Percentiles rank a stretch among this genome's conserved stretches.
These are phyloP conservation scores for Drosophila anomalata DNA, from an alignment of 2,888 invertebrate species.

Conservation along the genomic window DNA sequence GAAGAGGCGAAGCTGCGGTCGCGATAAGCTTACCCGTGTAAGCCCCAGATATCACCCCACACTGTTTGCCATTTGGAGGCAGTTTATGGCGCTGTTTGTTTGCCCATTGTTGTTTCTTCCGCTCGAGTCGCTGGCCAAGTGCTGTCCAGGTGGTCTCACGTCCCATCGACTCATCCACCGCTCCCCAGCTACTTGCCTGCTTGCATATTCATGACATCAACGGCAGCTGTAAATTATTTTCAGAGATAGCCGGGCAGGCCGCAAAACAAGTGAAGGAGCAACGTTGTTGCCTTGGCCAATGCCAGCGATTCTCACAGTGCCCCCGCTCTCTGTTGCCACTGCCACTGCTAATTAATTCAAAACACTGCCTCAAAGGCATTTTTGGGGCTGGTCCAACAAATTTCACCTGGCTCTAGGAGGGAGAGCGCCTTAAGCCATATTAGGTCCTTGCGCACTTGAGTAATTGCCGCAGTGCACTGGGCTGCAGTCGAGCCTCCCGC, in stretches of 20 bases:
- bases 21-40: slow-evolving; percentile 25
- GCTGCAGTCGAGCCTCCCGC: slow-evolving; percentile 35
- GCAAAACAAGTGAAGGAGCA: slow-evolving; percentile 59
- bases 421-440: slow-evolving; percentile 60
- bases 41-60: slow-evolving; percentile 16
- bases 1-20: slow-evolving; percentile 44
- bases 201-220: slow-evolving; percentile 73
- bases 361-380: slow-evolving; percentile 76
- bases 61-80: slow-evolving; percentile 48
- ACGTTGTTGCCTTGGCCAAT: slow-evolving; percentile 23
- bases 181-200: slow-evolving; percentile 30
- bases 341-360: slow-evolving; percentile 79
- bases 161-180: not conserved
- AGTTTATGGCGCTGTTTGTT: slow-evolving; percentile 71
- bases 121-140: slow-evolving; percentile 13
- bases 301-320: slow-evolving; percentile 14
- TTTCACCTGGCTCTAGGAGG: slow-evolving; percentile 50
- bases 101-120: slow-evolving; percentile 50
- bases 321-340: not conserved
- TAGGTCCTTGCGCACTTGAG: slow-evolving; percentile 66
- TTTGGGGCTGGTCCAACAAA: slow-evolving; percentile 58
- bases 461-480: slow-evolving; percentile 68
- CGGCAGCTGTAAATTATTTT: slow-evolving; percentile 69
- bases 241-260: slow-evolving; percentile 63
- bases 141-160: slow-evolving; percentile 17